phyloP scores from a whole-genome alignment of 2,113 vertebrate genomes.

The Struthio camelus region DNA sequence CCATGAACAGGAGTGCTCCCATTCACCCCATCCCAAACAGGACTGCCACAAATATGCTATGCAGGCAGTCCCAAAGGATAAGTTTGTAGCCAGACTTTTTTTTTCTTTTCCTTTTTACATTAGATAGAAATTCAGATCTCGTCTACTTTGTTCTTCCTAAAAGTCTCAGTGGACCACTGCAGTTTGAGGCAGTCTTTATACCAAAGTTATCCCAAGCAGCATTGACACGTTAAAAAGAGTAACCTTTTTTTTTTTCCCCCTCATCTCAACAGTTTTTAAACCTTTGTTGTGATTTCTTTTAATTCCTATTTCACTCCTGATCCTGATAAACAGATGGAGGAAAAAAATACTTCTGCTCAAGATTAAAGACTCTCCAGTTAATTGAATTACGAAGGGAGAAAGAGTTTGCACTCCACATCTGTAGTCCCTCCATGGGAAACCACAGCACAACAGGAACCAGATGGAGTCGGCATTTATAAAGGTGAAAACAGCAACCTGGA shows the following conservation, averaged over 20 bases:
- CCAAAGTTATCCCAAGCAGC: conserved; percentile 44
- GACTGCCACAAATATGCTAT: neutral
- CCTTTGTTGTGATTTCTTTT: conserved; percentile 43
- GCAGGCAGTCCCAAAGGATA: neutral
- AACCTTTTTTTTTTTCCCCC: neutral
- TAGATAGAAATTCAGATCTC: conserved; percentile 14
- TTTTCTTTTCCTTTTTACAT: neutral
- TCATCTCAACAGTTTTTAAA: conserved; percentile 26
- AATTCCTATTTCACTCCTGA: conserved; percentile 18
- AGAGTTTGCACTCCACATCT: neutral
- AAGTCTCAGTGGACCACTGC: conserved; percentile 31
- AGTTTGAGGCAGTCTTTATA: conserved; percentile 48
- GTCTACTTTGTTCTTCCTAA: neutral
- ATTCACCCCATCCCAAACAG: neutral
- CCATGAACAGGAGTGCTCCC: neutral
- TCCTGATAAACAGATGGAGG: conserved; percentile 54
- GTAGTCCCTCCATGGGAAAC: conserved; percentile 1
- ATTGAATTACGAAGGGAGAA: conserved; percentile 50
- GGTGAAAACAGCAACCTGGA: conserved; percentile 1
- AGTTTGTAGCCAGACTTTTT: neutral
- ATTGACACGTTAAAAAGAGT: neutral
- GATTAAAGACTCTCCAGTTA: conserved; percentile 48
- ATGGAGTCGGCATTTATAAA: neutral
- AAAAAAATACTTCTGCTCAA: neutral
- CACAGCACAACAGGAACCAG: neutral